Conservation (phyloP, 1,140 invertebrate genomes). For the Panagrolaimus sp. region DNA sequence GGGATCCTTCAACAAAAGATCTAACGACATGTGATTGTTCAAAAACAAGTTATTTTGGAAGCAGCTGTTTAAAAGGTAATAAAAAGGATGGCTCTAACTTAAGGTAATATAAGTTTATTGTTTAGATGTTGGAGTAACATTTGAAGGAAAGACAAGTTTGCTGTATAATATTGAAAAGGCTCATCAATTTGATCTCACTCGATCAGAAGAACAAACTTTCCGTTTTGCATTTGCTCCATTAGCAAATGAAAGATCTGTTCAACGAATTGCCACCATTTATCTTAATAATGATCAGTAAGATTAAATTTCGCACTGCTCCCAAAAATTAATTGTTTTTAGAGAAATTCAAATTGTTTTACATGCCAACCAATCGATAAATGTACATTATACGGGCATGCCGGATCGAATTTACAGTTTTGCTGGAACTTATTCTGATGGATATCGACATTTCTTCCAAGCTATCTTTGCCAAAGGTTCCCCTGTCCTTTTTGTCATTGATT, state of each 20-base stretch:
- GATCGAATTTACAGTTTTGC: conserved; percentile 9
- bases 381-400: not conserved
- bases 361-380: conserved; percentile 24
- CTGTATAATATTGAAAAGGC: conserved; percentile 38
- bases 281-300: conserved; percentile 25
- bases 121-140: conserved; percentile 33
- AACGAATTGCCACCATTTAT: conserved; percentile 22
- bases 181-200: conserved; percentile 31
- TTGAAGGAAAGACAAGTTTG: conserved; percentile 26
- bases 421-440: conserved; percentile 36
- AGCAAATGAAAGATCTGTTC: conserved; percentile 14
- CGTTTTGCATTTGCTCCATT: conserved; percentile 30
- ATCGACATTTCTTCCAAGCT: conserved; percentile 39
- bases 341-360: conserved; percentile 25
- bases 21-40: conserved; percentile 34
- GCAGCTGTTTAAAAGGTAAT: conserved; percentile 34
- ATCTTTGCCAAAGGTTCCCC: conserved; percentile 15
- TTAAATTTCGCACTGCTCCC: no score
- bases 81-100: not conserved
- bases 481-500: conserved; percentile 26
- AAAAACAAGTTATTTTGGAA: conserved; percentile 41
- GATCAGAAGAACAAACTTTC: conserved; percentile 40
- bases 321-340: conserved; percentile 17
- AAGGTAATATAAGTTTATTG: conserved; percentile 12
- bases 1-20: conserved; percentile 26